Evolutionary conservation across 2,888 invertebrate genomes (phyloP), one percentile per base, ranked within the genome.

Genomic region (Rhingia rostrata): DNA sequence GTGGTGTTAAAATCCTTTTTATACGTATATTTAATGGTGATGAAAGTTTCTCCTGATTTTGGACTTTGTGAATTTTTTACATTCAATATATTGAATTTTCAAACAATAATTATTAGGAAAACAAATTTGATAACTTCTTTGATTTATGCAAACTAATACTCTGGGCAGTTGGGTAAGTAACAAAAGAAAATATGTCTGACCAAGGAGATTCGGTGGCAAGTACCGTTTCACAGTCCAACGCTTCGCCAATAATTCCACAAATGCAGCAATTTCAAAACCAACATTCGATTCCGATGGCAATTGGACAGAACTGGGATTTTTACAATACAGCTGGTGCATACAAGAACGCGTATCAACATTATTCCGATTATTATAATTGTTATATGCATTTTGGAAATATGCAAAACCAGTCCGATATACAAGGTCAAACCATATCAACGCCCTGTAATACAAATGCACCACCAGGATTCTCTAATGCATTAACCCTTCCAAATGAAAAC

Each of bases 381-480:
- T 90, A 89, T 70, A 89, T 90, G 89, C 89, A 90, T 7, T 90
- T 88, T 54, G 87, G 64, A 41, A 69, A 64, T 35, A 84, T 87
- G 73, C 87, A 87, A 43, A 87, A 86, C 7, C 89, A 89, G 53
- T 87, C 88, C 53, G 84, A 87, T 41, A 86, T 88, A 81, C 87
- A 86, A 82, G 84, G 86, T 12, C 88, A 89, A 56, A 86, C 87
- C 10, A 87, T 87, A 73, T 87, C 87, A 87, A 86, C 64, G 30
- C 10, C 47, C 30, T 60, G 58, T 41, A 78, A 51, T 33, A 63
- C 90, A 45, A 93, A 93, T 88, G 92, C 92, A 12, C 92, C 92
- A 12, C 92, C 93, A 1, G 92, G 93, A 86, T 92, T 92, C 86
- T 90, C 92, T 73, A 93, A 92, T 87, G 92, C 91, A 0, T 86